Conservation (phyloP, 2,797 vertebrate species). For the Rhodeus uyekii region DNA sequence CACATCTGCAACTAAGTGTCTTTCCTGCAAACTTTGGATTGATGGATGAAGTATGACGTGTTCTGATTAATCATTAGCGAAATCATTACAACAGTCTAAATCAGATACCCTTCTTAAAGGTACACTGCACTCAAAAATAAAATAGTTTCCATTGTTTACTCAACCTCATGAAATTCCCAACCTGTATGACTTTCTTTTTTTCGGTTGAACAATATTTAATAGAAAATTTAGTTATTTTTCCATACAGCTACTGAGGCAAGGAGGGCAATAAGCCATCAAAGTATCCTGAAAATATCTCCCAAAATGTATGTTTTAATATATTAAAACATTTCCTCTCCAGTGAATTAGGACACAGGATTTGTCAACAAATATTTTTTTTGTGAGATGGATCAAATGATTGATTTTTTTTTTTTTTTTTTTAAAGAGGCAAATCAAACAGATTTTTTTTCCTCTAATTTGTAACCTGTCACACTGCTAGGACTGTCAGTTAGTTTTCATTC, state of each 20-base stretch:
- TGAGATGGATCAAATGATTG: background rate
- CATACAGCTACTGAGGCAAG: background rate
- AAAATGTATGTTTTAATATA: background rate
- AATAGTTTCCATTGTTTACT: background rate
- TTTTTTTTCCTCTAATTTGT: too few species aligned
- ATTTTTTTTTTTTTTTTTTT: too few species aligned
- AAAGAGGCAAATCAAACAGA: too few species aligned
- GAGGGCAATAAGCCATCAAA: background rate
- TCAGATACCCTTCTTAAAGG: background rate
- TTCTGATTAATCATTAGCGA: slow-evolving; percentile 24
- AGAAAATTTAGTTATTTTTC: background rate
- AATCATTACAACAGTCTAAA: background rate
- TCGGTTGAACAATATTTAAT: background rate
- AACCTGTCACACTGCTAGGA: too few species aligned
- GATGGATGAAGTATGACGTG: slow-evolving; percentile 25
- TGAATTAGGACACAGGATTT: too few species aligned
- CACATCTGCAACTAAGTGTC: slow-evolving; percentile 25
- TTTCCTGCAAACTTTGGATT: slow-evolving; percentile 11
- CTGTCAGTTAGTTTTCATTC: too few species aligned
- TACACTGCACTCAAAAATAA: background rate
- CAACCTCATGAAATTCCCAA: background rate
- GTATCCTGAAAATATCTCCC: background rate
- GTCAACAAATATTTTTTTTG: background rate
- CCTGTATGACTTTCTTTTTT: background rate
- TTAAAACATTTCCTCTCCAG: background rate